These are phyloP conservation scores for Phoxinus dragarum DNA, from an alignment of 2,797 vertebrate genomes.

Conservation along the genomic window DNA sequence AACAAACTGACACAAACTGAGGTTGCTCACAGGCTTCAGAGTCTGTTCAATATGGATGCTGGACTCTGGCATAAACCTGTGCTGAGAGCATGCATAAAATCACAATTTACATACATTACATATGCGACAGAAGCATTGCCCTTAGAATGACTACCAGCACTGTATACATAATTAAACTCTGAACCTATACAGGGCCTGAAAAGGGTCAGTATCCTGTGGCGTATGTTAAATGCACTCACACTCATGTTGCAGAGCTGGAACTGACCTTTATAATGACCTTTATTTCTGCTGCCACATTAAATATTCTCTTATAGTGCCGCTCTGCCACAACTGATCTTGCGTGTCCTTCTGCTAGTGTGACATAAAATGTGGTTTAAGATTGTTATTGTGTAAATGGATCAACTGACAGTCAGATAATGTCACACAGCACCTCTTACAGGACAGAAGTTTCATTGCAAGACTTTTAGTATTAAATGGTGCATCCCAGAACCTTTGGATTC, in stretches of 20 bases:
- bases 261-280: conserved; percentile 33
- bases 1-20: conserved; percentile 1
- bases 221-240: conserved; percentile 22
- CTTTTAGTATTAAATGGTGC: neutral
- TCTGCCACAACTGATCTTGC: neutral
- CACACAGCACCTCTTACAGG: conserved; percentile 69
- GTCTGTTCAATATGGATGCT: conserved; percentile 59
- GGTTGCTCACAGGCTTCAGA: conserved; percentile 14
- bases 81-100: conserved; percentile 54
- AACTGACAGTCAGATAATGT: conserved; percentile 18
- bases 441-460: conserved; percentile 25
- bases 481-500: neutral
- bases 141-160: conserved; percentile 25
- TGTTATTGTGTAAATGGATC: neutral
- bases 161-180: conserved; percentile 50
- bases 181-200: conserved; percentile 15
- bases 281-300: conserved; percentile 38
- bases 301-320: conserved; percentile 1
- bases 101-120: conserved; percentile 63
- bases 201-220: conserved; percentile 23
- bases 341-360: conserved; percentile 15
- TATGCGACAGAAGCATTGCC: conserved; percentile 54
- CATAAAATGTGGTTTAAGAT: conserved; percentile 14
- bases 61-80: conserved; percentile 60
- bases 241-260: conserved; percentile 26